Evolutionary conservation across 2,113 vertebrate species (phyloP).

Genomic region (Petaurus breviceps): DNA sequence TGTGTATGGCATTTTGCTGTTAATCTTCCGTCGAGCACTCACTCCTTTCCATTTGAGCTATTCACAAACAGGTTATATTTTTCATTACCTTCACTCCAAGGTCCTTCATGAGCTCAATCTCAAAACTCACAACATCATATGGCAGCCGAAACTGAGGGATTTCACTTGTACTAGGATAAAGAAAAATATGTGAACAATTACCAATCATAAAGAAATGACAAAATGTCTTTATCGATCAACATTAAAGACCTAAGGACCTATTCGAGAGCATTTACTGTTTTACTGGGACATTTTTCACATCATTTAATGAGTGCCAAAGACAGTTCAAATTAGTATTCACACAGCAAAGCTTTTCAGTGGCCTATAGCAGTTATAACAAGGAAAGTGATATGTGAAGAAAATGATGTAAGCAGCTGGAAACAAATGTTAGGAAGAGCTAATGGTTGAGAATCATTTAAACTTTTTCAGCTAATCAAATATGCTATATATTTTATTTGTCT

Average conservation of each 20-base stretch:
- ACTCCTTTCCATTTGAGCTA: constrained; percentile 75
- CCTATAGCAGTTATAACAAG: background rate
- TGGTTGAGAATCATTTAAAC: constrained; percentile 12
- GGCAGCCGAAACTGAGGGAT: constrained; percentile 95
- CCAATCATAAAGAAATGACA: constrained; percentile 43
- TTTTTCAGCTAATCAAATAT: constrained; percentile 1
- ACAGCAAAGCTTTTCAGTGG: background rate
- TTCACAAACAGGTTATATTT: constrained; percentile 70
- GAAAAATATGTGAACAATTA: constrained; percentile 58
- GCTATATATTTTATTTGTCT: background rate
- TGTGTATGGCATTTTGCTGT: constrained; percentile 89
- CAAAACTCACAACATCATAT: constrained; percentile 91
- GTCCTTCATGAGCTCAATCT: constrained; percentile 93
- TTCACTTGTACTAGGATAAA: constrained; percentile 87
- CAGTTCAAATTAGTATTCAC: background rate
- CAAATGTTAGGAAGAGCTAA: background rate
- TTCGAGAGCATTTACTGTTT: background rate
- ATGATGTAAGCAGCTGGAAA: constrained; percentile 8
- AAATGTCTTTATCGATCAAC: constrained; percentile 4
- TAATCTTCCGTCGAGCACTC: constrained; percentile 83
- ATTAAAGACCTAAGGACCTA: constrained; percentile 10
- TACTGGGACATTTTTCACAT: background rate
- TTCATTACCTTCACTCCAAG: constrained; percentile 93
- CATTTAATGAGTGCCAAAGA: background rate
- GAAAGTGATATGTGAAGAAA: constrained; percentile 20